These are phyloP conservation scores for Strigops habroptila DNA, from an alignment of 2,113 vertebrate species.

Conservation along the genomic window DNA sequence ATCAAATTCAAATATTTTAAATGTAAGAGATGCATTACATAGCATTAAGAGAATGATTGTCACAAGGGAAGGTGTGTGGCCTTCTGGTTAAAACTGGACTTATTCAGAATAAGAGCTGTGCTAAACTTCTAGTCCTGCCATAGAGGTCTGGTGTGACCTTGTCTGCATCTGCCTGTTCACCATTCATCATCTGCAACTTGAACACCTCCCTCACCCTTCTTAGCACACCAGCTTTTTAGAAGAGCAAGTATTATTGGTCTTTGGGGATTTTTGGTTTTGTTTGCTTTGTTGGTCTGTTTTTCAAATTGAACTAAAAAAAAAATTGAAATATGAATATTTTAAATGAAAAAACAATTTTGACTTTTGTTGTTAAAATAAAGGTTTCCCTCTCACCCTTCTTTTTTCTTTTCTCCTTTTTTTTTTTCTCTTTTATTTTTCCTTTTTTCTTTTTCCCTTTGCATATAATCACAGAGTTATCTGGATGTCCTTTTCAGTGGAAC, in stretches of 20 bases:
- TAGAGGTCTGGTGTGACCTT: neutral
- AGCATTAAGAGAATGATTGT: neutral
- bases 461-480: neutral
- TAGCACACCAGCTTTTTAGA: neutral
- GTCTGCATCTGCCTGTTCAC: neutral
- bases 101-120: neutral
- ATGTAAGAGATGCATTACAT: slow-evolving; percentile 17
- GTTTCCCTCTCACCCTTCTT: rapidly evolving
- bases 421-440: neutral
- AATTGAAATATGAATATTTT: neutral
- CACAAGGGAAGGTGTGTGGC: neutral
- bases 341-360: neutral
- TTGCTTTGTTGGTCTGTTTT: neutral
- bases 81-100: neutral
- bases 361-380: neutral
- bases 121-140: neutral
- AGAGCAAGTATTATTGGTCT: neutral
- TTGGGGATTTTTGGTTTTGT: neutral
- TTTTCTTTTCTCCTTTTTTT: neutral
- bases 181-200: rapidly evolving
- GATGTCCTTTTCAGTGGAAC: neutral
- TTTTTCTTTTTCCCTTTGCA: neutral
- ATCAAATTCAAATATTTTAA: slow-evolving; percentile 35
- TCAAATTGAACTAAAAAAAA: neutral
- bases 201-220: neutral